Evolutionary conservation across 2,888 invertebrate species (phyloP), one percentile per base, ranked within the genome.

Genomic region (Eupithecia abbreviata): DNA sequence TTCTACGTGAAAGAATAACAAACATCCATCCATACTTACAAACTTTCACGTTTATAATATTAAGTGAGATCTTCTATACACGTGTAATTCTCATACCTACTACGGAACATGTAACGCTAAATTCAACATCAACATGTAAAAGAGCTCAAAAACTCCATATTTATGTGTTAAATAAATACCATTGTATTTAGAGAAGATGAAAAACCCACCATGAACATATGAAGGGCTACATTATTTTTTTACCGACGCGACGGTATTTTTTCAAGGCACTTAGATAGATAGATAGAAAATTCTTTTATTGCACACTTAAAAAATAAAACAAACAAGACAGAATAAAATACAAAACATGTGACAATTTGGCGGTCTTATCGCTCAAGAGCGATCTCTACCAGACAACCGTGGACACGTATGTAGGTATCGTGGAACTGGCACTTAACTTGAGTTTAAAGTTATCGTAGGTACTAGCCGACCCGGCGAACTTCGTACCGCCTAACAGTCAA

Each of bases 371-470:
- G n/a, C n/a, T n/a, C n/a, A n/a, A n/a, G n/a, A n/a, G n/a, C n/a
- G n/a, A n/a, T n/a, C n/a, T n/a, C n/a, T n/a, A n/a, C n/a, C n/a
- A n/a, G n/a, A n/a, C n/a, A n/a, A n/a, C n/a, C n/a, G n/a, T n/a
- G n/a, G n/a, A n/a, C n/a, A n/a, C n/a, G n/a, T n/a, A n/a, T n/a
- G 84, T 84, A 81, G 77, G n/a, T n/a, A 41, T 45, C 75, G 77
- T 79, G 79, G 15, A 80, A 81, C 81, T 81, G 76, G 47, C 10
- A 69, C 79, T 76, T 82, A 84, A 80, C 81, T 83, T 77, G 79
- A 80, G 73, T 80, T 79, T 81, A 79, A 81, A 83, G 76, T 83
- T 79, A 79, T 80, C 79, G 80, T 80, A 78, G 76, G 74, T n/a
- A n/a, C n/a, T n/a, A n/a, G n/a, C n/a, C n/a, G n/a, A n/a, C n/a